Evolutionary conservation across 2,797 vertebrate genomes (phyloP).

Genomic region (Anguilla obscura): DNA sequence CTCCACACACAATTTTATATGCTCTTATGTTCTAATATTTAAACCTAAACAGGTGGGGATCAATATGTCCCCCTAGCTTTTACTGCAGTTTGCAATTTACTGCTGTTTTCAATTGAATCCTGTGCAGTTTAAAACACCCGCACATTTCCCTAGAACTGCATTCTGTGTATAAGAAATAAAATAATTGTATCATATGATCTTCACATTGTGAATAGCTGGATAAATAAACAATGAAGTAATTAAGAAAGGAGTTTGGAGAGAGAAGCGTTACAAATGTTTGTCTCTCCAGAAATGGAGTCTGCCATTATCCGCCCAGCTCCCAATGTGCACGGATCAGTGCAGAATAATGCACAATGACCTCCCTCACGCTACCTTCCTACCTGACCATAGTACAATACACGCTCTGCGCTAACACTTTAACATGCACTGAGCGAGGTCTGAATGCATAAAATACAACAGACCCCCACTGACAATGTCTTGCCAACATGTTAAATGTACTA

Average conservation of each 20-base stretch:
- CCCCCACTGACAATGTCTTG: not conserved
- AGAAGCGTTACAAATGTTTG: not conserved
- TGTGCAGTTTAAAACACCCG: too few species aligned
- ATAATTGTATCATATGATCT: not conserved
- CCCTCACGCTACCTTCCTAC: not conserved
- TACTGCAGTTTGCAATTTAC: too few species aligned
- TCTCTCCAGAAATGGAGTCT: not conserved
- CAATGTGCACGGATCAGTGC: not conserved
- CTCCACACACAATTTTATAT: not conserved
- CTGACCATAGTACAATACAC: not conserved
- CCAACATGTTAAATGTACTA: not conserved
- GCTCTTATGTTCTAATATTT: not conserved
- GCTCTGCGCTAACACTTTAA: not conserved
- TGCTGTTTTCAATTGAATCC: not conserved
- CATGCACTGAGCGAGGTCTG: not conserved
- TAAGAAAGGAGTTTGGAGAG: not conserved
- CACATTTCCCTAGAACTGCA: not conserved
- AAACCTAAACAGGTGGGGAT: too few species aligned
- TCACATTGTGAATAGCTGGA: not conserved
- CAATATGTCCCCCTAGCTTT: too few species aligned
- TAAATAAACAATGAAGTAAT: not conserved
- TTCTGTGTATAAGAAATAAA: not conserved
- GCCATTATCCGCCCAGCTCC: not conserved
- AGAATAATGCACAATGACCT: not conserved
- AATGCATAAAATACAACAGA: not conserved